Conservation (phyloP, 2,888 invertebrate species). For the Drosophila rubida region DNA sequence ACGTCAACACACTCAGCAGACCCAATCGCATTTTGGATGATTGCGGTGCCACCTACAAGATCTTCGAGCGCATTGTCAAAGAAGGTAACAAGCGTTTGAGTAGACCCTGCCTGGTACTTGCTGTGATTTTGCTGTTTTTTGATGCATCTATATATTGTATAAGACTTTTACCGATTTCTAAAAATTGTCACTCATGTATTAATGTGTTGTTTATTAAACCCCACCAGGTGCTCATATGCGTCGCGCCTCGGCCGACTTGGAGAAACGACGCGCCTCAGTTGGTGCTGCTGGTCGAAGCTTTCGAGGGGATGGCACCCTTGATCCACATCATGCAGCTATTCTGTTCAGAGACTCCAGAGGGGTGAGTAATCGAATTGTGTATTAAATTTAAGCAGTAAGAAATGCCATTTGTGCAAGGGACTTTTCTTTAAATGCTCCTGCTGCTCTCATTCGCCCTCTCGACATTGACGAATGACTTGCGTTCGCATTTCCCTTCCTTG, state of each 20-base stretch:
- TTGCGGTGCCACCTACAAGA: conserved; percentile 92
- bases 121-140: conserved; percentile 35
- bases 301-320: conserved; percentile 90
- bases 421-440: background rate
- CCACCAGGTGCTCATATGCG: conserved; percentile 90
- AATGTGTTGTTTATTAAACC: background rate
- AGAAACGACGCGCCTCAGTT: conserved; percentile 91
- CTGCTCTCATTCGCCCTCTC: conserved; percentile 3
- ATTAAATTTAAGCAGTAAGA: background rate
- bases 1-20: conserved; percentile 86
- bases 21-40: conserved; percentile 88
- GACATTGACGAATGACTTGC: conserved; percentile 42
- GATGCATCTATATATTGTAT: background rate
- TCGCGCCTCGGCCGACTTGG: conserved; percentile 91
- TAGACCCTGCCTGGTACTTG: conserved; percentile 61
- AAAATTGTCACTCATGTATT: background rate
- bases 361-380: conserved; percentile 87
- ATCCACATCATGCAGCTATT: conserved; percentile 95
- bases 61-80: conserved; percentile 91
- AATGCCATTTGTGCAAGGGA: too few relatives aligned
- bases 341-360: conserved; percentile 96
- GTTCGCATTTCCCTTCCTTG: conserved; percentile 4
- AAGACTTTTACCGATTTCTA: background rate
- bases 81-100: conserved; percentile 87
- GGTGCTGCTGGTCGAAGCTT: conserved; percentile 87